Evolutionary conservation across 2,113 vertebrate species (phyloP).

Genomic region (Oreochromis niloticus): DNA sequence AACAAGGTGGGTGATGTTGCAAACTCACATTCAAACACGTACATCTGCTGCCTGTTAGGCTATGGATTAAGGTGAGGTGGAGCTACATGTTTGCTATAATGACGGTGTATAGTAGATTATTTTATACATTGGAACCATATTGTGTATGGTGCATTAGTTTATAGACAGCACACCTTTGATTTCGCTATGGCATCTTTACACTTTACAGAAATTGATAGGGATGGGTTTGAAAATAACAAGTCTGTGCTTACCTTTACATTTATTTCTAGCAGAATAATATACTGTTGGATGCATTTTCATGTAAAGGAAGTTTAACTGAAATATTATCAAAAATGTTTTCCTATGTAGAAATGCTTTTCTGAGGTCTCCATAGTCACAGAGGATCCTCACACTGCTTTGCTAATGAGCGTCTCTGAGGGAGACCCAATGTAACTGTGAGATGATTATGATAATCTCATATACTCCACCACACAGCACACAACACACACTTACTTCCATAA

Average conservation of each 20-base stretch:
- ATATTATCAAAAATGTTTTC: not conserved
- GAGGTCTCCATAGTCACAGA: constrained; percentile 15
- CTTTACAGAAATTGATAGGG: not conserved
- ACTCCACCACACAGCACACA: constrained; percentile 32
- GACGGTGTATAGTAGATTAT: not conserved
- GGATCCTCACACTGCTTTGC: constrained; percentile 44
- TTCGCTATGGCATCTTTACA: not conserved
- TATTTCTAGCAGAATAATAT: not conserved
- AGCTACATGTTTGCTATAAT: not conserved
- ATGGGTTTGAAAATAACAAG: not conserved
- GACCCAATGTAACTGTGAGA: constrained; percentile 61
- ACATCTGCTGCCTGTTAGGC: not conserved
- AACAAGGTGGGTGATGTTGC: not conserved
- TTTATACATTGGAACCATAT: not conserved
- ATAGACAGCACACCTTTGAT: not conserved
- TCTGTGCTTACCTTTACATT: not conserved
- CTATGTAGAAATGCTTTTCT: not conserved
- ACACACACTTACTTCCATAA: constrained; percentile 21
- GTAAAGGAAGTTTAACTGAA: not conserved
- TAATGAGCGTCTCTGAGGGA: constrained; percentile 60
- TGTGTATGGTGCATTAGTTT: not conserved
- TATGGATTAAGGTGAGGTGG: not conserved
- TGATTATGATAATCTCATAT: constrained; percentile 63
- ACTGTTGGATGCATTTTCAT: not conserved
- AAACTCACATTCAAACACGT: not conserved